phyloP scores from a whole-genome alignment of 2,888 invertebrate species.

The Gibbula magus region DNA sequence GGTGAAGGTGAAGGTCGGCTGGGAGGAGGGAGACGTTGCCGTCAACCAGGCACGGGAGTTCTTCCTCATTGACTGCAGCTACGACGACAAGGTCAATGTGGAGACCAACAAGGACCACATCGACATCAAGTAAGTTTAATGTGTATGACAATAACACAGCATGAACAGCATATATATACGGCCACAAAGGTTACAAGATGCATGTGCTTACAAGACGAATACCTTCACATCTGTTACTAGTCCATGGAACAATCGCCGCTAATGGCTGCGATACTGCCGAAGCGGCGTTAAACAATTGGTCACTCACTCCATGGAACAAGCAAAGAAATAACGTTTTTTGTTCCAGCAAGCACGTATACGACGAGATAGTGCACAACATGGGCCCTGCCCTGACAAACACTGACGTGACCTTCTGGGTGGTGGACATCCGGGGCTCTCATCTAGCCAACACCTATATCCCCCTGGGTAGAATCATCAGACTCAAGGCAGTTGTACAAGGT shows the following conservation, averaged over 20 bases:
- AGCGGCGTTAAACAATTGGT: not conserved
- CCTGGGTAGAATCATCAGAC: not conserved
- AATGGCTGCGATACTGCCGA: too few relatives aligned
- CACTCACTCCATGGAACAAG: not conserved
- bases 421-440: not conserved
- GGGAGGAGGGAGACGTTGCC: not conserved
- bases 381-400: not conserved
- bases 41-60: not conserved
- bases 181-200: too few relatives aligned
- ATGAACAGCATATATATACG: too few relatives aligned
- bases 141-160: too few relatives aligned
- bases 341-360: not conserved
- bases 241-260: too few relatives aligned
- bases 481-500: not conserved
- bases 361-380: not conserved
- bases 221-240: too few relatives aligned
- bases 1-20: not conserved
- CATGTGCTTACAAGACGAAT: too few relatives aligned
- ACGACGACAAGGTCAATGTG: not conserved
- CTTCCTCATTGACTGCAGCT: slow-evolving; percentile 11
- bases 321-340: not conserved
- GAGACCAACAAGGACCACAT: not conserved
- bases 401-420: not conserved
- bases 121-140: not conserved
- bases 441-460: not conserved